phyloP scores from a whole-genome alignment of 2,888 invertebrate species.

The Adelognathus sp. region DNA sequence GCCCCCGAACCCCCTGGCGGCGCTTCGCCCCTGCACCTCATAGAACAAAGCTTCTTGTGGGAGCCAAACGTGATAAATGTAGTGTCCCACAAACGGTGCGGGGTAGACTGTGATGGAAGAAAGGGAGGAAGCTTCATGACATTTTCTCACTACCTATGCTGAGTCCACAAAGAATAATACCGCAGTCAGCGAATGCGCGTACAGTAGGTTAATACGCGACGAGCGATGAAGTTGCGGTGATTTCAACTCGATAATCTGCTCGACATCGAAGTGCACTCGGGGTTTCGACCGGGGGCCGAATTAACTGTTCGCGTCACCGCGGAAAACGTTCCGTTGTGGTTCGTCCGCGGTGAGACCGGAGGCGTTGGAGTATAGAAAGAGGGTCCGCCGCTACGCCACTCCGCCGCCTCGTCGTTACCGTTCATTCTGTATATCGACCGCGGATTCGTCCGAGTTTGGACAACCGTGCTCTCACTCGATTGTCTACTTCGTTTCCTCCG shows the following conservation, averaged over 20 bases:
- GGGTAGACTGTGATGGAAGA: no score
- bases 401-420: no score
- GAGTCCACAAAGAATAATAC: not conserved
- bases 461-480: not conserved
- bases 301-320: slow-evolving; percentile 55
- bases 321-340: slow-evolving; percentile 46
- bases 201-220: not conserved
- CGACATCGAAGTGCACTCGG: slow-evolving; percentile 58
- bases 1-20: no score
- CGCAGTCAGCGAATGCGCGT: not conserved
- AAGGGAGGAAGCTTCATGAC: no score
- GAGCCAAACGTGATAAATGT: no score
- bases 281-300: slow-evolving; percentile 36
- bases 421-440: no score
- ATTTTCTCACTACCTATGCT: no score
- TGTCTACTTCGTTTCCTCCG: not conserved
- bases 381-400: no score
- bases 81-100: no score
- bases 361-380: no score
- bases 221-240: slow-evolving; percentile 44
- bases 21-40: no score
- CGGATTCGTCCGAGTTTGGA: not conserved
- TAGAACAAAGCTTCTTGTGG: no score
- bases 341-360: not conserved
- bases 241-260: slow-evolving; percentile 55